Percentiles rank a stretch among this genome's conserved stretches.
These are phyloP conservation scores for Brotula barbata DNA, from an alignment of 2,797 vertebrate genomes.

Conservation along the genomic window DNA sequence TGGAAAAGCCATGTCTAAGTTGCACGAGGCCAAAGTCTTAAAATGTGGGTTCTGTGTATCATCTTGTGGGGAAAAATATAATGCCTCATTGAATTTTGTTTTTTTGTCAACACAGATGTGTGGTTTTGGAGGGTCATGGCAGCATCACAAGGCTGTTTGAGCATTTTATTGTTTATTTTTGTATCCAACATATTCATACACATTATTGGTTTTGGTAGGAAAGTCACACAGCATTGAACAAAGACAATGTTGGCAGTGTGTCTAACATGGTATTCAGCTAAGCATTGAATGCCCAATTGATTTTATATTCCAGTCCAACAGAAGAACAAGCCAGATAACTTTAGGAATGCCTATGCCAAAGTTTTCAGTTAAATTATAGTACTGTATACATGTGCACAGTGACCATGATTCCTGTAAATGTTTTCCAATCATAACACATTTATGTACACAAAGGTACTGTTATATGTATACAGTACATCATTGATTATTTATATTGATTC, in stretches of 20 bases:
- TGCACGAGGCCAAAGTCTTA: conserved; percentile 1
- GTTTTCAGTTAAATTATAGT: too few species aligned
- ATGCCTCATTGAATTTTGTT: not conserved
- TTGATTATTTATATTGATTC: too few species aligned
- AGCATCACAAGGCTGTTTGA: too few species aligned
- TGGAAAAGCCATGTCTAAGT: not conserved
- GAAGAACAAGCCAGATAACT: not conserved
- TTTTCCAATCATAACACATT: too few species aligned
- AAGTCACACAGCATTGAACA: conserved; percentile 1
- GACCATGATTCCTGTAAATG: too few species aligned
- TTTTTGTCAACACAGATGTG: conserved; percentile 5
- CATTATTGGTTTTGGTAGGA: conserved; percentile 4
- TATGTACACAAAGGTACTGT: too few species aligned
- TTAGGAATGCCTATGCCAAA: too few species aligned
- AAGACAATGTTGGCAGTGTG: conserved; percentile 5
- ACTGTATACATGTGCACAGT: too few species aligned
- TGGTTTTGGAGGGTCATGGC: too few species aligned
- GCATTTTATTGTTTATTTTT: too few species aligned
- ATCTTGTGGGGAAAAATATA: conserved; percentile 17
- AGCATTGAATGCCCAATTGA: conserved; percentile 10
- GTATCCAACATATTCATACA: too few species aligned
- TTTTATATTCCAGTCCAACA: conserved; percentile 14
- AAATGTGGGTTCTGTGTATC: conserved; percentile 7
- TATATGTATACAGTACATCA: too few species aligned
- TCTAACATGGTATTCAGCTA: conserved; percentile 10